These are phyloP conservation scores for Gadopsis bispinosus DNA, from an alignment of 2,797 vertebrate genomes.

Conservation along the genomic window DNA sequence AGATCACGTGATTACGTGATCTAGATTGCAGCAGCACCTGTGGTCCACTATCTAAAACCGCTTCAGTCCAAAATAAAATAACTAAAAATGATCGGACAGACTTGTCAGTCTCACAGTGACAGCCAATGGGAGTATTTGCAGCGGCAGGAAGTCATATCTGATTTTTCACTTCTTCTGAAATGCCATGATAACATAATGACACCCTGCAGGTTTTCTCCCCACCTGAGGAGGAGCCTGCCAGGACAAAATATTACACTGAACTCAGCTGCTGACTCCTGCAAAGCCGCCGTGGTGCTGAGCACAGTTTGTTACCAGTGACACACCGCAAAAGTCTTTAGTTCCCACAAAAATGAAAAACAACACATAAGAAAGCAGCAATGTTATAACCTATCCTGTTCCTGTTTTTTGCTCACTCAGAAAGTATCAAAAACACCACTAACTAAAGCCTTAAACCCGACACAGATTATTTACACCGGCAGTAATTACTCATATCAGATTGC, in stretches of 20 bases:
- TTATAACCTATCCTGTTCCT: slow-evolving; percentile 29
- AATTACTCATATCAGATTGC: not conserved
- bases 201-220: not conserved
- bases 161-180: not conserved
- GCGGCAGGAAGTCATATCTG: too few relatives aligned
- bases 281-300: not conserved
- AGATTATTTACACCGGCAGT: slow-evolving; percentile 7
- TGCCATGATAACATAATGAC: not conserved
- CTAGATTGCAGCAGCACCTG: too few relatives aligned
- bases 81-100: not conserved
- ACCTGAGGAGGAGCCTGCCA: not conserved
- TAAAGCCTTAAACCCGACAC: not conserved
- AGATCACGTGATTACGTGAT: too few relatives aligned
- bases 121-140: not conserved
- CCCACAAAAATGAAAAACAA: not conserved
- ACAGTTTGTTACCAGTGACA: not conserved
- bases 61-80: not conserved
- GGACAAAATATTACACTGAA: not conserved
- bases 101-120: not conserved
- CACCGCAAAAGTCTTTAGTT: not conserved
- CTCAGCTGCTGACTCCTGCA: not conserved
- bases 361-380: not conserved
- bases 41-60: too few relatives aligned
- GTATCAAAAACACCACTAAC: not conserved
- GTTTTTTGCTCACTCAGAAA: not conserved